A percentile compares a stretch with the other conserved stretches of the same genome.
Evolutionary conservation across 2,888 invertebrate genomes (phyloP).

Genomic region (Hemithea aestivaria): DNA sequence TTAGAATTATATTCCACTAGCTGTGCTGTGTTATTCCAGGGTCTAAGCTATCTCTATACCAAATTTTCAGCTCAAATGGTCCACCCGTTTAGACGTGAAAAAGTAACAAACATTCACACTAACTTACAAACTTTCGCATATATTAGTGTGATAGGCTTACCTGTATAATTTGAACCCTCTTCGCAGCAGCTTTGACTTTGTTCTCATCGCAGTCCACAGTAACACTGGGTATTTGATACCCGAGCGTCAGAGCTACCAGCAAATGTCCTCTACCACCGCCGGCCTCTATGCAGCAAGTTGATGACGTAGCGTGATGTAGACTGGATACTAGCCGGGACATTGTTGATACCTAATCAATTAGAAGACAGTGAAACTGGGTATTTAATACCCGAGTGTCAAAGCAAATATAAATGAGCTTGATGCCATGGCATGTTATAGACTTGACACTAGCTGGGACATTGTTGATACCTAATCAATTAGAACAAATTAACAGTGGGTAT

Average conservation of each 20-base stretch:
- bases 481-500: constrained; percentile 87
- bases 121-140: no score
- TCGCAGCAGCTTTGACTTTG: constrained; percentile 73
- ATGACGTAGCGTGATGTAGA: constrained; percentile 81
- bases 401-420: constrained; percentile 88
- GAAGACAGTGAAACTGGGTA: constrained; percentile 88
- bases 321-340: constrained; percentile 81
- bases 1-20: no score
- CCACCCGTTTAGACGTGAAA: no score
- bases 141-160: constrained; percentile 26
- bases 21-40: no score
- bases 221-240: constrained; percentile 85
- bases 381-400: constrained; percentile 83
- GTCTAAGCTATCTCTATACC: no score
- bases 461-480: constrained; percentile 75
- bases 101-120: no score
- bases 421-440: constrained; percentile 80
- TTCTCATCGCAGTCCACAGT: constrained; percentile 87
- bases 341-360: constrained; percentile 74
- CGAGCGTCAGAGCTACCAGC: constrained; percentile 85
- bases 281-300: constrained; percentile 88
- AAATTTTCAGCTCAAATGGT: no score
- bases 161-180: constrained; percentile 80
- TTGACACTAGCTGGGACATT: constrained; percentile 80
- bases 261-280: constrained; percentile 95